Evolutionary conservation across 2,797 vertebrate genomes (phyloP).

Genomic region (Gambusia yucatana): DNA sequence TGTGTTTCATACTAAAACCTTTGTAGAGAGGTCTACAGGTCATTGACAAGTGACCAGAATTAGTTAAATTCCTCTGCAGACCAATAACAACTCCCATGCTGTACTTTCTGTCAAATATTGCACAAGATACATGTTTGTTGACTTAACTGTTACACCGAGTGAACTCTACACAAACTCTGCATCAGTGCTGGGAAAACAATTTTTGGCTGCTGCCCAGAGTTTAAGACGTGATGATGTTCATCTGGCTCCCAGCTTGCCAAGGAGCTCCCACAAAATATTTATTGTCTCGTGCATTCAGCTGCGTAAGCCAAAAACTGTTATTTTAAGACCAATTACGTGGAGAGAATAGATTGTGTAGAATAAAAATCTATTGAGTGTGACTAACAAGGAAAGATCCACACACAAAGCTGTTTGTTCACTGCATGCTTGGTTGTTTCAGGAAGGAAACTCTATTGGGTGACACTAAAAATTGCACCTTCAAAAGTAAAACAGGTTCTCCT

Average conservation of each 20-base stretch:
- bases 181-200: slow-evolving; percentile 50
- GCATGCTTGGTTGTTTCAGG: slow-evolving; percentile 5
- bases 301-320: slow-evolving; percentile 26
- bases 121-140: slow-evolving; percentile 45
- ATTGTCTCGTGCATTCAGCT: slow-evolving; percentile 28
- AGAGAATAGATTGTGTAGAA: slow-evolving; percentile 23
- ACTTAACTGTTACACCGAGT: slow-evolving; percentile 52
- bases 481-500: slow-evolving; percentile 5
- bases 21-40: background rate
- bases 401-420: slow-evolving; percentile 32
- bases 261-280: slow-evolving; percentile 25
- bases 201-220: slow-evolving; percentile 30
- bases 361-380: slow-evolving; percentile 29
- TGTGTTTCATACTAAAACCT: background rate
- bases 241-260: slow-evolving; percentile 13
- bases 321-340: slow-evolving; percentile 45
- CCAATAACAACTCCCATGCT: slow-evolving; percentile 2
- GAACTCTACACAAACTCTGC: slow-evolving; percentile 41
- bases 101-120: slow-evolving; percentile 18
- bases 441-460: slow-evolving; percentile 6
- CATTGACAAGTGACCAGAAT: background rate
- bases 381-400: slow-evolving; percentile 27
- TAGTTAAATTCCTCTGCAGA: slow-evolving; percentile 8
- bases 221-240: slow-evolving; percentile 38
- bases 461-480: background rate